phyloP scores from a whole-genome alignment of 1,140 invertebrate genomes.

The Drosophila serrata region DNA sequence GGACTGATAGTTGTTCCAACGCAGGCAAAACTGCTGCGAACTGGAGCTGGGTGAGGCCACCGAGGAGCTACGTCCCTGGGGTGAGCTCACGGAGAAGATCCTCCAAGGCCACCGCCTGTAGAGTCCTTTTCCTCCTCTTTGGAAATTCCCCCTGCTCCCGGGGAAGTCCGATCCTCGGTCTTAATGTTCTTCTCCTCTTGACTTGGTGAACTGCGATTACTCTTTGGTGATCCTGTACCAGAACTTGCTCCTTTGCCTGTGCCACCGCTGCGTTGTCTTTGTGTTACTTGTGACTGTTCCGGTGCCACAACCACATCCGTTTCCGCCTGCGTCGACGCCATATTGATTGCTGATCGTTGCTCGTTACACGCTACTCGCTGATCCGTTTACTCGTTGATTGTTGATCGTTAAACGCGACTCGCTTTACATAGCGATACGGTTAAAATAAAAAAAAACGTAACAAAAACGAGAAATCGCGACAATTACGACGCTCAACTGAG shows the following conservation, averaged over 20 bases:
- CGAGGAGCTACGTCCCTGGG: slow-evolving; percentile 24
- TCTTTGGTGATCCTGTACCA: slow-evolving; percentile 12
- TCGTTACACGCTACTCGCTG: slow-evolving; percentile 22
- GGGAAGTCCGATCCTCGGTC: slow-evolving; percentile 30
- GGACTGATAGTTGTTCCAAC: slow-evolving; percentile 97
- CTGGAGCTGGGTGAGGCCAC: slow-evolving; percentile 38
- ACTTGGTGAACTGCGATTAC: slow-evolving; percentile 21
- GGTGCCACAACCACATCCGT: slow-evolving; percentile 37
- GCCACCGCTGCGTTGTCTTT: slow-evolving; percentile 67
- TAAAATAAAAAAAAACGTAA: not conserved
- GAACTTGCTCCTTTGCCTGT: slow-evolving; percentile 29
- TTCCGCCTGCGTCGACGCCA: slow-evolving; percentile 52
- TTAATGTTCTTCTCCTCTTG: slow-evolving; percentile 25
- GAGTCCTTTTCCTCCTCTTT: slow-evolving; percentile 30
- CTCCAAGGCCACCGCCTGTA: slow-evolving; percentile 3
- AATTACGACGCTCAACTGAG: slow-evolving; percentile 43
- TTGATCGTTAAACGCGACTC: slow-evolving; percentile 22
- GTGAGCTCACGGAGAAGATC: slow-evolving; percentile 40
- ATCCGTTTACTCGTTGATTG: slow-evolving; percentile 26
- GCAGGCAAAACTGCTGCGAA: slow-evolving; percentile 90
- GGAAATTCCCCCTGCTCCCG: not conserved
- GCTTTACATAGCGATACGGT: slow-evolving; percentile 22
- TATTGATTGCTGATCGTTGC: slow-evolving; percentile 22
- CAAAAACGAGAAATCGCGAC: slow-evolving; percentile 26
- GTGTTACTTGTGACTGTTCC: slow-evolving; percentile 59